Evolutionary conservation across 2,888 invertebrate species (phyloP), one percentile per base, ranked within the genome.

Genomic region (Agrochola litura): DNA sequence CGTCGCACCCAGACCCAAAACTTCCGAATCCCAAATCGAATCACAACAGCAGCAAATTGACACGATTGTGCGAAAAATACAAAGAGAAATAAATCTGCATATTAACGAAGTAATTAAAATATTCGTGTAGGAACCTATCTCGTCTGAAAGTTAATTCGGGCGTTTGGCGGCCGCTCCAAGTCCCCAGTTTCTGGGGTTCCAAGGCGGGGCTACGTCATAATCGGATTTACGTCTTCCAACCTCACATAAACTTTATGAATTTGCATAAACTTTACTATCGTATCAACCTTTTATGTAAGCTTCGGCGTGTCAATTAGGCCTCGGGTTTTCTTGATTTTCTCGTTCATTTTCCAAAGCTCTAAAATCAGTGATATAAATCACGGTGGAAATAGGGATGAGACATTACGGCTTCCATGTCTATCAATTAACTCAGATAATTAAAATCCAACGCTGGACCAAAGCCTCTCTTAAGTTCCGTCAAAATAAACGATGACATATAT

Each of bases 211-310:
- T 76, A 84, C 86, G 88, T 83, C 89, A 84, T 94, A 94, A 94
- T 93, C 92, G 88, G 93, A 93, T 94, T 93, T 91, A 88, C 82
- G 90, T 87, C 87, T 84, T 64, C 79, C 81, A 86, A 89, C 90
- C 88, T 87, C 86, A 90, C 90, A 88, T 91, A 90, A 94, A 93
- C 91, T 93, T 93, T 82, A 89, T 82, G 89, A 91, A 93, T 94
- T 92, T 94, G 91, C 93, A 94, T 93, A 91, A 92, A 93, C 92
- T 93, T 92, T 87, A 89, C 82, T 88, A 90, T 87, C 72, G 83
- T 84, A 89, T 85, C 82, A 85, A 79, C 84, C 79, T 88, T 89
- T 86, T 85, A 82, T 85, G 85, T 84, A 73, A 74, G 85, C 77
- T 81, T 64, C 60, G 72, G 77, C 73, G 71, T 74, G 74, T 76